Percentiles rank a stretch among this genome's conserved stretches.
Conservation (phyloP, 2,797 vertebrate species). For the Lates japonicus region DNA sequence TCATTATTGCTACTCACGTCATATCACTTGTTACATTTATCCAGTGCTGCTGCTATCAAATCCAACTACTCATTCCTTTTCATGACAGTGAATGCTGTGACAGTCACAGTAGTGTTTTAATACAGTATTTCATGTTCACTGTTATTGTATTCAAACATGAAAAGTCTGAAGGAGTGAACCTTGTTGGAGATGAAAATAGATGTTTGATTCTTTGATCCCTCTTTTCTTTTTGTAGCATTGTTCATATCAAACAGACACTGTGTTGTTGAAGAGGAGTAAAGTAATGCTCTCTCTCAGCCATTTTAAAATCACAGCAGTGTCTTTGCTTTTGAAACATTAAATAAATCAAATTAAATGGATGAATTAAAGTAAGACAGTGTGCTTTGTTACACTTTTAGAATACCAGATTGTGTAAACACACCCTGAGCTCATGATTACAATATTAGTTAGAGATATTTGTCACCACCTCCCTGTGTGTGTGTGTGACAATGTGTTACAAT, state of each 20-base stretch:
- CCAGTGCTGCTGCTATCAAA: too few species aligned
- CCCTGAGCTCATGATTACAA: background rate
- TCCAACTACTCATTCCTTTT: too few species aligned
- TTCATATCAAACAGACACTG: background rate
- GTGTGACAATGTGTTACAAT: background rate
- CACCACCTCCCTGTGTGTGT: background rate
- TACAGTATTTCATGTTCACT: background rate
- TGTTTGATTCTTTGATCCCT: background rate
- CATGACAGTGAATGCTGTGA: too few species aligned
- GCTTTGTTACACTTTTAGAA: background rate
- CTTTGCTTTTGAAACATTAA: slow-evolving; percentile 1
- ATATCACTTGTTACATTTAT: too few species aligned
- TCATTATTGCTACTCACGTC: too few species aligned
- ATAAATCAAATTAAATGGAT: background rate
- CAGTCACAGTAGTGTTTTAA: too few species aligned
- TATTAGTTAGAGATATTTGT: background rate
- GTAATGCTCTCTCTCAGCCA: background rate
- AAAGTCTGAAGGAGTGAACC: background rate
- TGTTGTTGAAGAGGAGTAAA: slow-evolving; percentile 1
- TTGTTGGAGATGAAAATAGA: background rate
- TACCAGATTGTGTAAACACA: background rate
- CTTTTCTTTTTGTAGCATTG: background rate
- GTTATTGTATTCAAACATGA: background rate
- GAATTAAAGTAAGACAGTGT: background rate
- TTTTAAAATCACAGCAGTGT: background rate